Percentiles rank a stretch among this genome's conserved stretches.
phyloP scores from a whole-genome alignment of 2,888 invertebrate genomes.

The Caenorhabditis sp. region DNA sequence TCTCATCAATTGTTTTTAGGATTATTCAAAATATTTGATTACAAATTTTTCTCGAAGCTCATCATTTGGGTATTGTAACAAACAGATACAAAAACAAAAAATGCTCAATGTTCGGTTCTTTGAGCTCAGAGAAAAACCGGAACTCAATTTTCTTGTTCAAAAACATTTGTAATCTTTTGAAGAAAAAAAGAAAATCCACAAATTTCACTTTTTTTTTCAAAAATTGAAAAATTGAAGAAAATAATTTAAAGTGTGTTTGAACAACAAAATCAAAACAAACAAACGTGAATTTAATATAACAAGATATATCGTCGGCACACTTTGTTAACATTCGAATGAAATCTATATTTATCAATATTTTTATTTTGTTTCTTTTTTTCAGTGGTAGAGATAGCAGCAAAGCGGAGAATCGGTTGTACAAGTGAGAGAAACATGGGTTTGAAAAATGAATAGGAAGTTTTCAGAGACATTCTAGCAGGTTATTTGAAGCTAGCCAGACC shows the following conservation, averaged over 20 bases:
- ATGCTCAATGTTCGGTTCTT: too few species aligned
- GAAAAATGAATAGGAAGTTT: background rate
- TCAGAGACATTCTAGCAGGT: conserved; percentile 52
- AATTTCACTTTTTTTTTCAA: conserved; percentile 5
- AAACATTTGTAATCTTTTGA: too few species aligned
- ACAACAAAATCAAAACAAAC: conserved; percentile 24
- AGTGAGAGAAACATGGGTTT: conserved; percentile 12
- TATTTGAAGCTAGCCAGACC: conserved; percentile 60
- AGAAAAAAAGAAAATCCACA: background rate
- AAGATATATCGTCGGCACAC: background rate
- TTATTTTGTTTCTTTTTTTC: conserved; percentile 12
- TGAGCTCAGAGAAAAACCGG: too few species aligned
- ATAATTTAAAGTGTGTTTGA: conserved; percentile 6
- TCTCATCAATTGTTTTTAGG: too few species aligned
- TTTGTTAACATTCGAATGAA: conserved; percentile 21
- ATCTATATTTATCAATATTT: conserved; percentile 20
- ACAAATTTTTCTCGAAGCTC: too few species aligned
- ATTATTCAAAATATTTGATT: too few species aligned
- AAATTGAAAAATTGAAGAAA: too few species aligned
- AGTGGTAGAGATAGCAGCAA: conserved; percentile 24
- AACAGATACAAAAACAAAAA: too few species aligned
- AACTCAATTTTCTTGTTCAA: too few species aligned
- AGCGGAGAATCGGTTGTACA: conserved; percentile 49
- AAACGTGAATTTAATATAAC: background rate
- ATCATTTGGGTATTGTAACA: too few species aligned